Base-by-base conservation (phyloP, 64 coral and sea anemone genomes). In the Actinia tenebrosa region DNA sequence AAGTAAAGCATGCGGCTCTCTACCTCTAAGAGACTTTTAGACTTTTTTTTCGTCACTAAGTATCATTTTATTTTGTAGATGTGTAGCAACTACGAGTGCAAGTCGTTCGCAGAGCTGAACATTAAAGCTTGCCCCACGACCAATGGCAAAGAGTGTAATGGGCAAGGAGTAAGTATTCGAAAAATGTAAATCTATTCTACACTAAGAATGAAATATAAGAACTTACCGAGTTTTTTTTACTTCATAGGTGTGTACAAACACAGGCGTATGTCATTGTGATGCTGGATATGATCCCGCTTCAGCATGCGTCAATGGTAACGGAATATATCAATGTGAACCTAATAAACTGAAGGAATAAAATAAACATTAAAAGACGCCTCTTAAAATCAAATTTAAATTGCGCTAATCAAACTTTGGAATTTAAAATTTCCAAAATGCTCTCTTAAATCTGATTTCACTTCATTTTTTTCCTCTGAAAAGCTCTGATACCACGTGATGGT, bases 181-280 rank as follows among this genome's bases (percentile, higher is more conserved):
- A 72, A 2, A 27, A 64, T 3, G 30, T 37, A 37, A 37, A 37
- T 37, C 30, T 37, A 0, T 37, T 1, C 30, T 37, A 64, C 56
- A 20, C 26, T 27, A 4, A 42, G 9, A 42, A 75, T 37, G 37
- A 30, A 75, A n/a, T 50, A 8, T 50, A 50, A 50, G 13, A 50
- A 5, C 7, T 50, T 50, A 50, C 47, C 47, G 47, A 50, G 4
- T 37, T 37, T 50, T 50, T 50, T 50, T 50, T 50, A 50, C 47
- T 50, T 37, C 75, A 18, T 78, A 95, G 94, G 77, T 87, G 3
- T 95, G 94, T 54, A 95, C 53, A 22, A 92, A 87, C n/a, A 86
- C 64, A 45, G 80, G 85, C 7, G 53, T 44, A 44, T 95, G 94
- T 84, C 94, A 95, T 66, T 95, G 94, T 86, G 47, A 89, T 50